Percentiles rank a stretch among this genome's conserved stretches.
phyloP scores from a whole-genome alignment of 2,888 invertebrate species.

The Siphlonurus alternatus region DNA sequence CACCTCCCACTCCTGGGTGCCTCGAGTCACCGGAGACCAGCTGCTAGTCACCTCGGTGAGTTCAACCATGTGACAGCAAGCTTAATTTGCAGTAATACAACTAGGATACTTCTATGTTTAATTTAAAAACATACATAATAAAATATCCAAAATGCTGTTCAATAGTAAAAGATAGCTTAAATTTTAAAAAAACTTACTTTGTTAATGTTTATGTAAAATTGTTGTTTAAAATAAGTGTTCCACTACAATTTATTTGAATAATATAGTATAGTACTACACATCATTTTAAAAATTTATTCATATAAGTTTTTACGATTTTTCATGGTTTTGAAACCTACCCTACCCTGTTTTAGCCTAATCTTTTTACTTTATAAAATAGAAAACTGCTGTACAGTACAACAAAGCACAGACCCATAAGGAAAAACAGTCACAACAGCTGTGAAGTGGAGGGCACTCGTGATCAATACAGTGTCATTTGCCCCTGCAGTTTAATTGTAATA shows the following conservation, averaged over 20 bases:
- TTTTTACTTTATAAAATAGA: too few relatives aligned
- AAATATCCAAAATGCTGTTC: not conserved
- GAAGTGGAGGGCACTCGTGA: too few relatives aligned
- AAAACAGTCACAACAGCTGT: too few relatives aligned
- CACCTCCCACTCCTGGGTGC: slow-evolving; percentile 48
- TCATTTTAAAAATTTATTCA: too few relatives aligned
- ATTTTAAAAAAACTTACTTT: not conserved
- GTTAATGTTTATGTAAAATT: not conserved
- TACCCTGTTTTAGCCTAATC: too few relatives aligned
- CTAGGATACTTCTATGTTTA: not conserved
- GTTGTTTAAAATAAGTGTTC: not conserved
- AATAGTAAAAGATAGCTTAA: not conserved
- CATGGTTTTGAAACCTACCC: too few relatives aligned
- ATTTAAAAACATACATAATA: not conserved
- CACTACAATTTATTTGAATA: not conserved
- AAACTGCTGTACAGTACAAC: too few relatives aligned
- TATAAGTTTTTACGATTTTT: too few relatives aligned
- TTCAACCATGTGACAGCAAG: slow-evolving; percentile 12
- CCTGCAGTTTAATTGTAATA: too few relatives aligned
- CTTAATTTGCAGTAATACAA: not conserved
- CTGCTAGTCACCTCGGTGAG: slow-evolving; percentile 46
- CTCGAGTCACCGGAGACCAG: slow-evolving; percentile 53
- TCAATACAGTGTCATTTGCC: too few relatives aligned
- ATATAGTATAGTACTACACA: not conserved
- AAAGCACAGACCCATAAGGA: too few relatives aligned